Base-by-base conservation (phyloP, 2,113 vertebrate species). In the Athene noctua region DNA sequence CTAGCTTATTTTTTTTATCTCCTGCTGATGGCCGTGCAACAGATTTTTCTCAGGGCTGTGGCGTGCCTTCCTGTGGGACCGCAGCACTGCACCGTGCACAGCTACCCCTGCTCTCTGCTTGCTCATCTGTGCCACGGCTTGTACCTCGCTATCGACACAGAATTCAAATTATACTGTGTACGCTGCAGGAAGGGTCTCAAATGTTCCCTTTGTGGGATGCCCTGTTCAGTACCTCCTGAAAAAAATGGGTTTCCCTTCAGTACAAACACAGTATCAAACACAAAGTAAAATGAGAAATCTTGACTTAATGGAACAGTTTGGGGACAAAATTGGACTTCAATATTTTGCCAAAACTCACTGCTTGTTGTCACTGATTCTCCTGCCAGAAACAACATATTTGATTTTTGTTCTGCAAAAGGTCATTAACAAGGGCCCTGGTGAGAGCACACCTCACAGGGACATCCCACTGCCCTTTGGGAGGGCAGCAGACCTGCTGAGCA, bases 71-170 rank as follows among this genome's bases (percentile, higher is more conserved):
- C 90, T 23, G 80, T 47, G 83, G 70, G 79, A 75, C 51, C 2
- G 3, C 34, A 66, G 68, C 73, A 29, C 51, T 6, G 29, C 42
- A 12, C 55, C 1, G 0, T 7, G 26, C 0, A 1, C 42, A 36
- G 66, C 67, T 22, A 23, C 12, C 55, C 74, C 79, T 20, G 7
- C 2, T 9, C 77, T 77, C 52, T 10, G 29, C 47, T 26, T n/a
- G 46, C 63, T 80, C 1, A 0, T 36, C 47, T 4, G 0, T 47
- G 21, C 34, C 5, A 2, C 0, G 1, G n/a, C 34, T 88, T 26
- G 20, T 20, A 20, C 65, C 75, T 94, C 0, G 0, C 67, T 80
- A 3, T 6, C 20, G 5, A 26, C 32, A 38, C 22, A 32, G 34
- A 83, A 23, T 34, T 51, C 63, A 30, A 46, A 58, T 55, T 32